These are phyloP conservation scores for Mandrillus leucophaeus DNA, from an alignment of 2,113 vertebrate genomes.

Conservation along the genomic window DNA sequence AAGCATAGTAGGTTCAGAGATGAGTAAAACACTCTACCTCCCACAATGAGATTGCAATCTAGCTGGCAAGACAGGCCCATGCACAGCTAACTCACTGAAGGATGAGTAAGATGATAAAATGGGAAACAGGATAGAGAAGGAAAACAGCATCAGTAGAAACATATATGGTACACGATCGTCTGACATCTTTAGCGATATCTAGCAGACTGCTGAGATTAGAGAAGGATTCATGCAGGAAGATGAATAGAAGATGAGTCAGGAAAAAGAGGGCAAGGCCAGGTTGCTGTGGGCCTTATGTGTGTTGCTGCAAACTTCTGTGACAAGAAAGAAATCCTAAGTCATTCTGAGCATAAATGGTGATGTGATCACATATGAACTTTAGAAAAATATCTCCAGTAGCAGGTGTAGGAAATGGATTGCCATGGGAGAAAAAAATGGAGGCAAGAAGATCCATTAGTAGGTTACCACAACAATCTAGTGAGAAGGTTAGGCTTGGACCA, in stretches of 20 bases:
- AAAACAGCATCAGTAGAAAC: not conserved
- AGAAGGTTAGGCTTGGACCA: not conserved
- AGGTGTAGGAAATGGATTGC: not conserved
- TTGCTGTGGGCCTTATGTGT: too few species aligned
- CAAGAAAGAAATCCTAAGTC: constrained; percentile 2
- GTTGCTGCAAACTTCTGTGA: not conserved
- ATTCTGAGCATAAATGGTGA: not conserved
- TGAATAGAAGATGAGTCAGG: not conserved
- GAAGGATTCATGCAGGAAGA: not conserved
- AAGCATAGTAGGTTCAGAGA: not conserved
- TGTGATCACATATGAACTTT: not conserved
- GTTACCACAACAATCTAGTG: not conserved
- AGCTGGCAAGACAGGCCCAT: not conserved
- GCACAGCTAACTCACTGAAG: not conserved
- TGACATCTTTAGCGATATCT: not conserved
- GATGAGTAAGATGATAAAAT: not conserved
- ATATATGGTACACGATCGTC: not conserved
- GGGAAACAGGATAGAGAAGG: not conserved
- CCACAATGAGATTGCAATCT: not conserved
- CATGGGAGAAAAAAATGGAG: not conserved
- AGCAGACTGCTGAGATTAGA: not conserved
- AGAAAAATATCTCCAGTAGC: not conserved
- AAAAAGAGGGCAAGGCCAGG: not conserved
- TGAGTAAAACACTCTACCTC: not conserved
- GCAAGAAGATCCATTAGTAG: not conserved